Evolutionary conservation across 1,140 invertebrate genomes (phyloP).

Genomic region (Drosophila punjabiensis): DNA sequence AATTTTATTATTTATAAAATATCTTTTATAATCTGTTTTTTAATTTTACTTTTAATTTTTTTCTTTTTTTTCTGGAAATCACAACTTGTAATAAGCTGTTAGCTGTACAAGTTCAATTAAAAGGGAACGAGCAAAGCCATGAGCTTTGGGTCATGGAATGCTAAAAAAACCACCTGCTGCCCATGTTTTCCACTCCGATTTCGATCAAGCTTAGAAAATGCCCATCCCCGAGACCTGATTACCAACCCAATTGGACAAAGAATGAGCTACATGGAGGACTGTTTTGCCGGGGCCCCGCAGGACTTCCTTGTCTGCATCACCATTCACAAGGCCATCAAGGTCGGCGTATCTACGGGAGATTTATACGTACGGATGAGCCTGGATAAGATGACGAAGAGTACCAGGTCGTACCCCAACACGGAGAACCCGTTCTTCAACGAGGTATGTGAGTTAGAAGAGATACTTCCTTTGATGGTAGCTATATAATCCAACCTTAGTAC

Average conservation of each 20-base stretch:
- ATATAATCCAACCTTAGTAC: conserved; percentile 86
- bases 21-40: background rate
- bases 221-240: background rate
- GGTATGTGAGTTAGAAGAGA: conserved; percentile 72
- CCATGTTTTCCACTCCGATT: conserved; percentile 22
- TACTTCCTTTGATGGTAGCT: background rate
- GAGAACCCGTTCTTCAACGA: conserved; percentile 88
- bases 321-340: conserved; percentile 75
- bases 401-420: conserved; percentile 86
- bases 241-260: conserved; percentile 1
- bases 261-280: conserved; percentile 62
- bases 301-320: conserved; percentile 82
- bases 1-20: no score
- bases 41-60: background rate
- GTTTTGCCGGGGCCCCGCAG: conserved; percentile 66
- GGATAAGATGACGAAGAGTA: conserved; percentile 87
- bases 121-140: conserved; percentile 25
- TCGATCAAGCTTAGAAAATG: conserved; percentile 20
- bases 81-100: background rate
- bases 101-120: background rate
- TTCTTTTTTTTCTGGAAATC: background rate
- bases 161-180: conserved; percentile 1
- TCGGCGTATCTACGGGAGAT: conserved; percentile 85
- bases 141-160: conserved; percentile 33
- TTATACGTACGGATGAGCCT: conserved; percentile 87